These are phyloP conservation scores for Podocnemis expansa DNA, from an alignment of 2,113 vertebrate genomes.

Conservation along the genomic window DNA sequence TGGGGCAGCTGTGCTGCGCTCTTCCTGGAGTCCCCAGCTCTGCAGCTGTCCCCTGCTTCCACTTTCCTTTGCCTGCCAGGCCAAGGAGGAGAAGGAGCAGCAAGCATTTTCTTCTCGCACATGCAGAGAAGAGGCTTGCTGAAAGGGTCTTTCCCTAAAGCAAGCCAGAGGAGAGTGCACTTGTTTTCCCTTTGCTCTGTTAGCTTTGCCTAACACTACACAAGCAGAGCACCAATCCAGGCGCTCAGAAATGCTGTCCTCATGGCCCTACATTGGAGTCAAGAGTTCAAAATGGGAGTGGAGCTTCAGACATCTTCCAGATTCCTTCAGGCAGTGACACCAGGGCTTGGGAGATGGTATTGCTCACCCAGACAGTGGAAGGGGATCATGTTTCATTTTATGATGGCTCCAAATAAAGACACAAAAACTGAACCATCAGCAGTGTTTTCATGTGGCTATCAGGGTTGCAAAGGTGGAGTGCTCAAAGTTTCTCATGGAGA, in stretches of 20 bases:
- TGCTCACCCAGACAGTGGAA: conserved; percentile 66
- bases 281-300: not conserved
- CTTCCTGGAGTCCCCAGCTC: not conserved
- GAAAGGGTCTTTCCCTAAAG: not conserved
- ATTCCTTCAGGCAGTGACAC: conserved; percentile 60
- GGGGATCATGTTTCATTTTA: conserved; percentile 28
- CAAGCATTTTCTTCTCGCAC: no score
- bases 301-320: not conserved
- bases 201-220: not conserved
- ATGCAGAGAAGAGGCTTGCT: not conserved
- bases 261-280: not conserved
- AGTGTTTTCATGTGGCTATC: not conserved
- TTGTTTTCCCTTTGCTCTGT: not conserved
- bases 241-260: not conserved
- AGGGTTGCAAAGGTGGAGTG: not conserved
- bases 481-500: not conserved
- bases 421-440: not conserved
- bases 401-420: conserved; percentile 28
- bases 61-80: not conserved
- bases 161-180: not conserved
- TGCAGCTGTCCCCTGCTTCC: not conserved
- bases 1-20: not conserved
- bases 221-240: not conserved
- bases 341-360: conserved; percentile 51
- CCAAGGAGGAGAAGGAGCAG: not conserved